phyloP scores from a whole-genome alignment of 2,888 invertebrate species.

The Platerodrilus igneus region DNA sequence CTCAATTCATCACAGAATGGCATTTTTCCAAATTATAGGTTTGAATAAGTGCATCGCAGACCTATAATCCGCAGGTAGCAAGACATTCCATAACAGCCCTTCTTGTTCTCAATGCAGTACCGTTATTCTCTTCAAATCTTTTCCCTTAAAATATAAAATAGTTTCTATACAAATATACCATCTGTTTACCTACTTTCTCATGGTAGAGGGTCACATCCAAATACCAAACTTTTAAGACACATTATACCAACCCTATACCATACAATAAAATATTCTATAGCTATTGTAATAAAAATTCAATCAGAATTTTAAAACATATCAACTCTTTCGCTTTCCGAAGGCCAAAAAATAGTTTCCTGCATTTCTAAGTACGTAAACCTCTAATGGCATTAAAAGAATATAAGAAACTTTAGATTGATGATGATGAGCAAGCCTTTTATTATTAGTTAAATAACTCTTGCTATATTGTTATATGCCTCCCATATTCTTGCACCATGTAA shows the following conservation, averaged over 20 bases:
- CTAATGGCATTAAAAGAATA: no score
- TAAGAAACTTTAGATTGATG: no score
- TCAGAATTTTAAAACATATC: neutral
- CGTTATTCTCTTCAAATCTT: conserved; percentile 16
- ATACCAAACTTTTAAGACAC: no score
- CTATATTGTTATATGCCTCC: no score
- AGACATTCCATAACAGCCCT: conserved; percentile 11
- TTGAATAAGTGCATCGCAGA: neutral
- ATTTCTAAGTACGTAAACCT: no score
- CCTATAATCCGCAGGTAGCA: conserved; percentile 20
- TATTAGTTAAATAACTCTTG: no score
- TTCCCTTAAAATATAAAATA: conserved; percentile 10
- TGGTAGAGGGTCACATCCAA: no score
- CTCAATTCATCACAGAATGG: no score
- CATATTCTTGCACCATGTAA: conserved; percentile 20
- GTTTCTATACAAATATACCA: conserved; percentile 6
- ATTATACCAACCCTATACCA: no score
- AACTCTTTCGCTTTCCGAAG: neutral
- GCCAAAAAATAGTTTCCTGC: neutral
- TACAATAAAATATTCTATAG: neutral
- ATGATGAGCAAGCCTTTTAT: no score
- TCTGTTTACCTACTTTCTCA: conserved; percentile 7
- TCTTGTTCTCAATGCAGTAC: conserved; percentile 9
- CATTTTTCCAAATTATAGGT: conserved; percentile 15
- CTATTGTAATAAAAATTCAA: neutral